Percentiles rank a stretch among this genome's conserved stretches.
Evolutionary conservation across 2,888 invertebrate genomes (phyloP).

Genomic region (Protonemura montana): DNA sequence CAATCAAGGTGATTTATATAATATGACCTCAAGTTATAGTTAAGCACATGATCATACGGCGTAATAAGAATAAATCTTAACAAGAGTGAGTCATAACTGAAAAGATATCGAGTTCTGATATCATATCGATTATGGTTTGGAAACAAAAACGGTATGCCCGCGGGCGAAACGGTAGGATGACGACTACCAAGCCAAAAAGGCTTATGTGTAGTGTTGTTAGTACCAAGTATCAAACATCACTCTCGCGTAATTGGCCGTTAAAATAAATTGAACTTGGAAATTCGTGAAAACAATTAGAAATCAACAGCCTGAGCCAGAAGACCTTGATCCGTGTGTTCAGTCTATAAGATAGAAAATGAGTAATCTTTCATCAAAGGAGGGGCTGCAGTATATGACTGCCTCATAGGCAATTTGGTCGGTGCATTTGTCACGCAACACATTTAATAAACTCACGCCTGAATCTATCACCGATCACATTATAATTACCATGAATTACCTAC

Average conservation of each 20-base stretch:
- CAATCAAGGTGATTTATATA: not conserved
- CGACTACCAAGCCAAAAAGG: not conserved
- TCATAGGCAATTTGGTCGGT: not conserved
- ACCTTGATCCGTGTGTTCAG: not conserved
- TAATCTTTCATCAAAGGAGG: not conserved
- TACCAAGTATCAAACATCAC: not conserved
- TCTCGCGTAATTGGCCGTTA: not conserved
- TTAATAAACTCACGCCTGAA: not conserved
- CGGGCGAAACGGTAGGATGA: not conserved
- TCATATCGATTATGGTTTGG: not conserved
- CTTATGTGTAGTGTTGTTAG: not conserved
- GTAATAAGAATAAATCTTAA: not conserved
- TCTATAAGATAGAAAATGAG: not conserved
- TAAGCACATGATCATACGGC: not conserved
- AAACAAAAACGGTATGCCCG: not conserved
- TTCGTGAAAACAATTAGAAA: not conserved
- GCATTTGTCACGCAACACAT: not conserved
- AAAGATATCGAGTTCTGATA: not conserved
- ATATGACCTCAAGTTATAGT: not conserved
- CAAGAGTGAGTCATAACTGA: not conserved
- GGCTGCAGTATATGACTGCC: not conserved
- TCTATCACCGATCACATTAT: not conserved
- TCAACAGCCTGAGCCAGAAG: not conserved
- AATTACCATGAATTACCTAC: not conserved
- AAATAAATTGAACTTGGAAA: slow-evolving; percentile 1